Conservation (phyloP, 2,113 vertebrate genomes). For the Emydocephalus ijimae region DNA sequence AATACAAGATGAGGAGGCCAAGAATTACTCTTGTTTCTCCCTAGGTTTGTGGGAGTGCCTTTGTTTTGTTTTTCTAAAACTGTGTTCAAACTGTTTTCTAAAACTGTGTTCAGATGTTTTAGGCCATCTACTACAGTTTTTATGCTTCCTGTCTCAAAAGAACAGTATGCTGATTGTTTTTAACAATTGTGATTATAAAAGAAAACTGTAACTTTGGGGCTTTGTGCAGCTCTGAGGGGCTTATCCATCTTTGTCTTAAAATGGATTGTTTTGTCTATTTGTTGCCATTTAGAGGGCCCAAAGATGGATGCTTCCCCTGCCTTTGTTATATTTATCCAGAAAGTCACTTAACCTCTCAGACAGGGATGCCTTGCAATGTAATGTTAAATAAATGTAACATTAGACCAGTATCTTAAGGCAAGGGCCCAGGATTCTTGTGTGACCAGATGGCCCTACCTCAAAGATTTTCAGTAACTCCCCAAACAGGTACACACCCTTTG, state of each 20-base stretch:
- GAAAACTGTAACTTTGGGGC: not conserved
- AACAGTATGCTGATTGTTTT: not conserved
- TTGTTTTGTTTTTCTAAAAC: not conserved
- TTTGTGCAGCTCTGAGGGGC: not conserved
- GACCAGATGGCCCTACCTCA: constrained; percentile 51
- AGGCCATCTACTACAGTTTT: not conserved
- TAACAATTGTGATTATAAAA: not conserved
- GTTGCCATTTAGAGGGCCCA: not conserved
- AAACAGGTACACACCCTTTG: constrained; percentile 50
- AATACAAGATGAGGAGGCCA: not conserved
- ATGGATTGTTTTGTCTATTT: not conserved
- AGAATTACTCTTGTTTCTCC: not conserved
- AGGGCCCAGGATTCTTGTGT: constrained; percentile 45
- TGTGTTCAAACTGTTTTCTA: not conserved
- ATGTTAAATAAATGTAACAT: constrained; percentile 44
- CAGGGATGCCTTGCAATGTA: constrained; percentile 40
- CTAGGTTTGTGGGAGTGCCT: not conserved
- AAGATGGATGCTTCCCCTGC: not conserved
- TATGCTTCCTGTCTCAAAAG: not conserved
- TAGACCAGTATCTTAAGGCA: constrained; percentile 35
- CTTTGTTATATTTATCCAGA: not conserved
- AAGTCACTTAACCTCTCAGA: not conserved
- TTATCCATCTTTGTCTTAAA: not conserved
- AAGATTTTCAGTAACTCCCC: constrained; percentile 44
- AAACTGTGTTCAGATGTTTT: not conserved